phyloP scores from a whole-genome alignment of 2,113 vertebrate genomes.

The Oxygymnocypris stewartii region DNA sequence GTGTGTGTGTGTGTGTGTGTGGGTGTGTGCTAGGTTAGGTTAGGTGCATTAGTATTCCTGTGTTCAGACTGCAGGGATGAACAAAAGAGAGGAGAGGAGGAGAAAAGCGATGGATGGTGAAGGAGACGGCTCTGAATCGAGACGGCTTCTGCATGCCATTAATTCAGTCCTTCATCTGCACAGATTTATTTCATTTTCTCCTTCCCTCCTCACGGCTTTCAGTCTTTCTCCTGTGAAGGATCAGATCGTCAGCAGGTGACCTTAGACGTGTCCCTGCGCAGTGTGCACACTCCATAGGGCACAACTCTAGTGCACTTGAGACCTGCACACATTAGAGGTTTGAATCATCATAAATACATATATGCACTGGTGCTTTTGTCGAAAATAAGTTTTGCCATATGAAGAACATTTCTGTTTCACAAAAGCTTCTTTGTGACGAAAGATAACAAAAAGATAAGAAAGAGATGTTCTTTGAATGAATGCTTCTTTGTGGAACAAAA shows the following conservation, averaged over 20 bases:
- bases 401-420: too few relatives aligned
- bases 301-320: neutral
- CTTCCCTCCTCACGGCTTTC: slow-evolving; percentile 4
- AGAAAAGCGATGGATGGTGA: too few relatives aligned
- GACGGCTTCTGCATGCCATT: slow-evolving; percentile 62
- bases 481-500: too few relatives aligned
- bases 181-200: slow-evolving; percentile 36
- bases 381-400: too few relatives aligned
- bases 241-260: neutral
- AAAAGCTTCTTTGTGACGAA: too few relatives aligned
- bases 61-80: slow-evolving; percentile 18
- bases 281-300: neutral
- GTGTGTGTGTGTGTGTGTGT: too few relatives aligned
- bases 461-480: too few relatives aligned
- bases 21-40: too few relatives aligned
- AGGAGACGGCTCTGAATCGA: slow-evolving; percentile 65
- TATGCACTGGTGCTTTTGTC: too few relatives aligned
- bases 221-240: neutral
- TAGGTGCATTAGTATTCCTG: slow-evolving; percentile 43
- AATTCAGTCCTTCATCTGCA: slow-evolving; percentile 61
- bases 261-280: neutral
- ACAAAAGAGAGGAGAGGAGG: slow-evolving; percentile 23
- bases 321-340: neutral
- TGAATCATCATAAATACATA: too few relatives aligned
- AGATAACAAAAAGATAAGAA: too few relatives aligned